Base-by-base conservation (phyloP, 2,888 invertebrate genomes). In the Microctonus aethiopoides region DNA sequence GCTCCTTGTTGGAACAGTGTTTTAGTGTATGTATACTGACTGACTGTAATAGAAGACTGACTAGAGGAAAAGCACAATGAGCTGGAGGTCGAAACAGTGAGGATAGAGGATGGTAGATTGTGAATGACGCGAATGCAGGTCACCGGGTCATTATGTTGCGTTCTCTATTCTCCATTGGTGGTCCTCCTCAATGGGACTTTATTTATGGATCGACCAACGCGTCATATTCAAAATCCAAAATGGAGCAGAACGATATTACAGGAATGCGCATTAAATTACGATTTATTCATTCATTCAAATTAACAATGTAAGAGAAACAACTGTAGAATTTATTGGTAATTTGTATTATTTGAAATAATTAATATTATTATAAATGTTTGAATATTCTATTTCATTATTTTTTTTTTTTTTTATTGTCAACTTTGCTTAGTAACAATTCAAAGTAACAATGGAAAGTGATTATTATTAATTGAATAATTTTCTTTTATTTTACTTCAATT, bases 91-190 rank as follows among this genome's bases (percentile, higher is more conserved):
- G 22, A 65, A 24, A 20, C 54, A 62, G 62, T 46, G 22, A 66
- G 68, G 69, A 71, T 59, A 59, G 70, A 66, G 78, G 81, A 16
- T 7, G n/a, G 46, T 20, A 16, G 80, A 81, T 85, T 83, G 84
- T 85, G 85, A 86, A 86, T 86, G 86, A 86, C 86, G 85, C 82
- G 80, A 83, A 85, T 85, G 80, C 84, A 72, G 85, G 86, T 85
- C 81, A 86, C 79, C 81, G 79, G 85, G 85, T 84, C 83, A 80
- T n/a, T n/a, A n/a, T 79, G 80, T 81, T 79, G 77, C 57, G 46
- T 16, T 57, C 82, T 80, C 78, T 77, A 81, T 80, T 79, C 79
- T 76, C 76, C 72, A 77, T 77, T 75, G 74, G 71, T 74, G 46
- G 77, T 81, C 76, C 80, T 83, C 80, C 80, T 84, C 84, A 84